Evolutionary conservation across 2,888 invertebrate species (phyloP), one percentile per base, ranked within the genome.

Genomic region (Rhimphoctona megacephalus): DNA sequence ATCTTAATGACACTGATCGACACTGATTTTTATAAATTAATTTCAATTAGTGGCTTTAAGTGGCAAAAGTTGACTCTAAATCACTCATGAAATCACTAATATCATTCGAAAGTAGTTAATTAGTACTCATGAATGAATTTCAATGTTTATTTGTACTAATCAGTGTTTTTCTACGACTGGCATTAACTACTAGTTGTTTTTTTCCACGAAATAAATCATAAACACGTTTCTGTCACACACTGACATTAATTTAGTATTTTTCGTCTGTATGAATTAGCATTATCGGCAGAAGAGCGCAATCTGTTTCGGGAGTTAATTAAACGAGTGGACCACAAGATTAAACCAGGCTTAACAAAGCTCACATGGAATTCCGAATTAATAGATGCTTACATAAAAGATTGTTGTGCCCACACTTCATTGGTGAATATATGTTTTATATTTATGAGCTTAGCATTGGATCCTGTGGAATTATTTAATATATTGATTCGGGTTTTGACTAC

Each of bases 301-400:
- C 95, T 98, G 2, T 98, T 98, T 94, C 96, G 96, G 84, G 97
- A 97, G 14, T 93, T 98, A 77, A 97, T 97, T 64, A 94, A 85
- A 81, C 86, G 86, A 66, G 86, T 93, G 61, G 96, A 96, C 90
- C 96, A 96, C 88, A 97, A 97, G 94, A 96, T 97, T 54, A 95
- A 96, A 79, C 97, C 97, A 0, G 97, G 97, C 33, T 95, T 98
- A 69, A 95, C 95, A 36, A 96, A 96, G 91, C 93, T 97, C 7
- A 97, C 96, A 5, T 98, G 97, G 97, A 96, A 96, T 61, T 96
- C 96, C 8, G 97, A 97, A 83, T 95, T 96, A 92, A 96, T 96
- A 36, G 97, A 97, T 91, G 95, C 96, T 17, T 97, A 97, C 91
- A 96, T 97, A 90, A 95, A 96, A 17, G 97, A 97, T 90, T 97